Percentiles rank a stretch among this genome's conserved stretches.
Conservation (phyloP, 2,888 invertebrate genomes). For the Esperia sulphurella region DNA sequence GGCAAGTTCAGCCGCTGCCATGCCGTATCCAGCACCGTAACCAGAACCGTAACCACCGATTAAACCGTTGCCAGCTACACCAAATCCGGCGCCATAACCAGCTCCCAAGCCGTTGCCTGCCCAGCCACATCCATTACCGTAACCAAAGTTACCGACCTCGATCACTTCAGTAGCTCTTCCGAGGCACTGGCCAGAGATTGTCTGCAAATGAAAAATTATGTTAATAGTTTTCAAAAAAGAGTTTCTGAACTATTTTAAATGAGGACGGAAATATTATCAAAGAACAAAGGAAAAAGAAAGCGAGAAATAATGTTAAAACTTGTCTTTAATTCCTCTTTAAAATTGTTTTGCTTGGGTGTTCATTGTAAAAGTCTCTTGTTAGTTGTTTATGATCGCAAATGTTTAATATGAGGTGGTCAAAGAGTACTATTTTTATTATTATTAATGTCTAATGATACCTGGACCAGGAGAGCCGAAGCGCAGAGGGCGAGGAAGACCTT, state of each 20-base stretch:
- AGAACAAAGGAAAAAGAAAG: too few species aligned
- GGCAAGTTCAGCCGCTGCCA: neutral
- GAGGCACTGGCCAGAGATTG: neutral
- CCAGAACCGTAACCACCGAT: neutral
- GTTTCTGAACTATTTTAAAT: too few species aligned
- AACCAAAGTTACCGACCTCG: neutral
- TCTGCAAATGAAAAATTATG: neutral
- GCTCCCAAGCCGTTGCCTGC: neutral
- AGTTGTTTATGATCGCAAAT: too few species aligned
- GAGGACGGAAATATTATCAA: too few species aligned
- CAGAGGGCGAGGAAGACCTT: conserved; percentile 20
- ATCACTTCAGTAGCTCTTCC: too few species aligned
- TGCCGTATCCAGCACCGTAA: neutral
- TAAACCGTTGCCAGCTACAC: neutral
- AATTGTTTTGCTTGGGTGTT: too few species aligned
- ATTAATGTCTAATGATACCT: conserved; percentile 15
- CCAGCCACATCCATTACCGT: neutral
- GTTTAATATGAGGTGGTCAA: too few species aligned
- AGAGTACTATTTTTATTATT: neutral
- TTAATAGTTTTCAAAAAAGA: too few species aligned
- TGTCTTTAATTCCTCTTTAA: too few species aligned
- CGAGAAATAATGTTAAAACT: too few species aligned
- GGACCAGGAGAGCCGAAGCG: conserved; percentile 23
- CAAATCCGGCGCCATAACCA: neutral
- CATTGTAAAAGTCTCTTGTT: too few species aligned